Base-by-base conservation (phyloP, 2,888 invertebrate species). In the Hemistola chrysoprasaria region DNA sequence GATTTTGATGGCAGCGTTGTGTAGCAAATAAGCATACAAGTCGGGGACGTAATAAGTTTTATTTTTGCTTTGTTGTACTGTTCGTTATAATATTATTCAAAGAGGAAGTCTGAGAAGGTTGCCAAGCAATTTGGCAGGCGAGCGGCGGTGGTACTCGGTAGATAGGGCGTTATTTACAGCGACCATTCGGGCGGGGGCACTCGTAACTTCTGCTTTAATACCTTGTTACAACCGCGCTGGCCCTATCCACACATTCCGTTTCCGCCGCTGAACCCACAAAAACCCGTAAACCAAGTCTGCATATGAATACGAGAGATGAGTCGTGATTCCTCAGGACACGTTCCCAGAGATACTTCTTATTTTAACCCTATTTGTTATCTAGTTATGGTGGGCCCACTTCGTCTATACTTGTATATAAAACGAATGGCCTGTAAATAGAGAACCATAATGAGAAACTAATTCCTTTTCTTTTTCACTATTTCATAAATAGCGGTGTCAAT, bases 91-190 rank as follows among this genome's bases (percentile, higher is more conserved):
- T 79, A 77, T 81, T 83, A 82, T 83, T 83, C 83, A 81, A 81
- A 76, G 76, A 74, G 82, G 78, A 79, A 80, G 78, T 78, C 78
- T 78, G 77, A 80, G 77, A 66, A 80, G 76, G 77, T 65, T 85
- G 86, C 83, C 84, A 85, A 84, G 85, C 77, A 80, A 83, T 86
- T 84, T 83, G 85, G 85, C 86, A 80, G 69, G 71, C 58, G 61
- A 70, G 70, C 68, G 64, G 71, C 71, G 29, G 36, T 34, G 70
- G 71, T 71, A 75, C 65, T 71, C 65, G 71, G 66, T 55, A 80
- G 80, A 83, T 83, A 82, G 65, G 68, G 65, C 69, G 74, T 82
- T 83, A 82, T 85, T 84, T 85, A 85, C 80, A 65, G 67, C 69
- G 67, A 75, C 78, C 65, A 75, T 79, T 78, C 74, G 73, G 64